Evolutionary conservation across 2,113 vertebrate species (phyloP).

Genomic region (Chaenogobius annularis): DNA sequence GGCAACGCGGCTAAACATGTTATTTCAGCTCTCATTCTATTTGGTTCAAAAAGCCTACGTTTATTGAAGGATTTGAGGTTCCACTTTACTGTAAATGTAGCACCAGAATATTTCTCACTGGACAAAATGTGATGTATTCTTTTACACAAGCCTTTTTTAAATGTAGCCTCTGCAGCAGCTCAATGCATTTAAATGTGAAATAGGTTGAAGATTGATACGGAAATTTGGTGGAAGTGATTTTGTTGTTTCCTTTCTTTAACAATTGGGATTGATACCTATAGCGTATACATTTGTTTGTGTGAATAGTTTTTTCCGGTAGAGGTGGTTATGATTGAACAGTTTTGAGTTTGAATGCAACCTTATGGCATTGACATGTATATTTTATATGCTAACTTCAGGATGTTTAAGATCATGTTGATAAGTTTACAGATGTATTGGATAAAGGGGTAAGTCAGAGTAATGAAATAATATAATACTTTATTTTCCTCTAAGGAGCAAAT

Average conservation of each 20-base stretch:
- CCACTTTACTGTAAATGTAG: constrained; percentile 10
- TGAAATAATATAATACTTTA: constrained; percentile 4
- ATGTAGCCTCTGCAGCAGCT: not conserved
- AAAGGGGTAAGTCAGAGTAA: not conserved
- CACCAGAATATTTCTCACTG: not conserved
- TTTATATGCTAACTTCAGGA: too few species aligned
- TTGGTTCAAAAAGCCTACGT: not conserved
- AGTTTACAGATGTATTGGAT: not conserved
- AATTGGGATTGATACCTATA: too few species aligned
- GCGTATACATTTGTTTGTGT: too few species aligned
- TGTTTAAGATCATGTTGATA: too few species aligned
- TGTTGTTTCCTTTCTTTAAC: too few species aligned
- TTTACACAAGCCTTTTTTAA: not conserved
- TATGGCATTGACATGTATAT: too few species aligned
- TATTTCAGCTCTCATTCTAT: constrained; percentile 10
- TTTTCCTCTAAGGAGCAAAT: constrained; percentile 37
- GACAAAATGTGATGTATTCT: not conserved
- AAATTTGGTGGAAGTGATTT: not conserved
- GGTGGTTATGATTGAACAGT: not conserved
- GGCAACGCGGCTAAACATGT: constrained; percentile 3
- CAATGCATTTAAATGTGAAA: not conserved
- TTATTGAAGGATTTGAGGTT: constrained; percentile 9
- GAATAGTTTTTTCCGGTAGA: not conserved
- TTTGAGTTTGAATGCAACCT: too few species aligned
- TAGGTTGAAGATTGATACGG: not conserved